Evolutionary conservation across 1,140 invertebrate species (phyloP).

Genomic region (Ericerus pela): DNA sequence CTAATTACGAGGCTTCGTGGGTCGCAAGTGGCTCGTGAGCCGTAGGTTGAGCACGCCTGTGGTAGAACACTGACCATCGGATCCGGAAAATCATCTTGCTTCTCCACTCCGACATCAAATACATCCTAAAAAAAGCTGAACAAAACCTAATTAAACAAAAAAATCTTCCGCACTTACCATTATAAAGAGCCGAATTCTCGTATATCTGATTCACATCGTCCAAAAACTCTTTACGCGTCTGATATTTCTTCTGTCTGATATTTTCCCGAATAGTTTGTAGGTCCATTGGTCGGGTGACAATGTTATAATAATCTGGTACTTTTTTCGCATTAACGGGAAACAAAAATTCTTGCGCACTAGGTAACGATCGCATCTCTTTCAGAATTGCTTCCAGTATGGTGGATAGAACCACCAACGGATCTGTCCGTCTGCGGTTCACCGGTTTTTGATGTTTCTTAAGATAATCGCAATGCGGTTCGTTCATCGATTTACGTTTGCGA

Average conservation of each 20-base stretch:
- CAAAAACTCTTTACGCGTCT: slow-evolving; percentile 83
- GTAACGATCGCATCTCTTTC: slow-evolving; percentile 83
- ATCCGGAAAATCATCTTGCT: no score
- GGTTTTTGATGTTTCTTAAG: slow-evolving; percentile 72
- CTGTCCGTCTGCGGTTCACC: slow-evolving; percentile 83
- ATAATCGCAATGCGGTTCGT: slow-evolving; percentile 80
- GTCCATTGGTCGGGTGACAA: slow-evolving; percentile 89
- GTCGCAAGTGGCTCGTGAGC: no score
- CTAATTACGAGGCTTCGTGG: no score
- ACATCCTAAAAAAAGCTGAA: no score
- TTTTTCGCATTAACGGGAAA: slow-evolving; percentile 87
- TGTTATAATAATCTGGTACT: slow-evolving; percentile 87
- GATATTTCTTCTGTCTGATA: slow-evolving; percentile 80
- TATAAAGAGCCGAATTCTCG: slow-evolving; percentile 86
- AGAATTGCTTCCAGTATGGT: slow-evolving; percentile 84
- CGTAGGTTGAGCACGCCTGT: no score
- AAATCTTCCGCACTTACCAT: slow-evolving; percentile 61
- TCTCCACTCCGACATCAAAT: no score
- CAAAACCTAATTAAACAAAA: not conserved
- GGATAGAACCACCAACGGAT: slow-evolving; percentile 88
- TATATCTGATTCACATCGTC: slow-evolving; percentile 91
- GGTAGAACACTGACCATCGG: no score
- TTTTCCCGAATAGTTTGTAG: slow-evolving; percentile 91
- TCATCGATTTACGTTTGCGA: slow-evolving; percentile 48
- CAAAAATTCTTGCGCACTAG: slow-evolving; percentile 82